These are phyloP conservation scores for Daktulosphaira vitifoliae DNA, from an alignment of 1,140 invertebrate species.

Conservation along the genomic window DNA sequence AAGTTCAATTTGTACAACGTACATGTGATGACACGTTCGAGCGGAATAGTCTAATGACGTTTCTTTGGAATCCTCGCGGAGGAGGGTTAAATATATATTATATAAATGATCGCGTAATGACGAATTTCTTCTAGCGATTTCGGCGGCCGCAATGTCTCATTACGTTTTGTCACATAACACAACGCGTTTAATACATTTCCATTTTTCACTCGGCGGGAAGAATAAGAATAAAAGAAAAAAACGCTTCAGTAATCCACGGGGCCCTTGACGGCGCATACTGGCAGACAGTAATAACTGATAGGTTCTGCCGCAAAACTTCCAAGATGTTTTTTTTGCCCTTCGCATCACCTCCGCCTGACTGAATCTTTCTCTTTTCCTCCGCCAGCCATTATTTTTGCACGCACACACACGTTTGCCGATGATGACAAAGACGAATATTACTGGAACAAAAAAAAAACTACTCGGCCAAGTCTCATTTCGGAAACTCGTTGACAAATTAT, in stretches of 20 bases:
- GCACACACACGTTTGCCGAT: neutral
- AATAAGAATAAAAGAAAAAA: no score
- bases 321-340: no score
- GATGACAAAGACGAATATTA: constrained; percentile 27
- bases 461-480: neutral
- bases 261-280: neutral
- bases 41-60: no score
- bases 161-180: no score
- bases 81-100: no score
- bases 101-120: neutral
- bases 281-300: no score
- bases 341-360: neutral
- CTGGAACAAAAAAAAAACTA: neutral
- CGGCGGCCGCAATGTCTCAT: no score
- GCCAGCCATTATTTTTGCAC: neutral
- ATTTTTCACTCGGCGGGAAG: neutral
- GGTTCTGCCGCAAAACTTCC: no score
- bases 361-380: neutral
- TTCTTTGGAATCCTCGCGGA: no score
- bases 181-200: constrained; percentile 9
- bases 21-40: no score
- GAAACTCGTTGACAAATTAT: constrained; percentile 15
- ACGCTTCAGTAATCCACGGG: neutral
- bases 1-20: constrained; percentile 8
- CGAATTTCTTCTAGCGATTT: constrained; percentile 3